phyloP scores from a whole-genome alignment of 2,888 invertebrate genomes.

The Atethmia centrago region DNA sequence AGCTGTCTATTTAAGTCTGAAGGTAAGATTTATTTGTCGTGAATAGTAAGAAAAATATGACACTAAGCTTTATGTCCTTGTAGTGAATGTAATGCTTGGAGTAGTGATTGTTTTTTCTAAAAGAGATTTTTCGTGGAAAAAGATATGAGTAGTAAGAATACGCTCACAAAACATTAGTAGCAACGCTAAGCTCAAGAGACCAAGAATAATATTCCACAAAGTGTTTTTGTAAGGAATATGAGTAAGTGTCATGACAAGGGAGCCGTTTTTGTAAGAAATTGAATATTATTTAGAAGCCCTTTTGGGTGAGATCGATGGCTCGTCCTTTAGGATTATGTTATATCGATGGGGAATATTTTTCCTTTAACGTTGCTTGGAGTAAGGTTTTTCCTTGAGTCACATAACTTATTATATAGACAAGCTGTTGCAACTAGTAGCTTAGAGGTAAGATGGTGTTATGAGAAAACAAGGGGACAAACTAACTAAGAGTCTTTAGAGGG shows the following conservation, averaged over 20 bases:
- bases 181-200: conserved; percentile 31
- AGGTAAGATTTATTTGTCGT: not conserved
- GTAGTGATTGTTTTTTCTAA: conserved; percentile 4
- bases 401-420: not conserved
- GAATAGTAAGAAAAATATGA: not conserved
- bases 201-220: conserved; percentile 41
- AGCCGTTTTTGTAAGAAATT: conserved; percentile 42
- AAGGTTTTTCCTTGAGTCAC: conserved; percentile 1
- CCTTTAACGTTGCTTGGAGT: not conserved
- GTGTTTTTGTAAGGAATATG: conserved; percentile 50
- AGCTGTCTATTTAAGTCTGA: not conserved
- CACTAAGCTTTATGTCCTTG: not conserved
- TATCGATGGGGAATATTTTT: conserved; percentile 22
- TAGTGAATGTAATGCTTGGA: too few relatives aligned
- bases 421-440: conserved; percentile 21
- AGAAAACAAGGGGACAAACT: not conserved
- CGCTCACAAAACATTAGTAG: conserved; percentile 1
- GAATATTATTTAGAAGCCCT: conserved; percentile 35
- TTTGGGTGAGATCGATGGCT: conserved; percentile 33
- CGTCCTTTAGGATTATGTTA: conserved; percentile 27
- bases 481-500: not conserved
- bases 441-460: not conserved
- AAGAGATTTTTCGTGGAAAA: not conserved
- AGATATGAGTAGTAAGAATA: not conserved
- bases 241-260: conserved; percentile 47